Percentiles rank a stretch among this genome's conserved stretches.
These are phyloP conservation scores for Diuraphis noxia DNA, from an alignment of 1,140 invertebrate genomes.

Conservation along the genomic window DNA sequence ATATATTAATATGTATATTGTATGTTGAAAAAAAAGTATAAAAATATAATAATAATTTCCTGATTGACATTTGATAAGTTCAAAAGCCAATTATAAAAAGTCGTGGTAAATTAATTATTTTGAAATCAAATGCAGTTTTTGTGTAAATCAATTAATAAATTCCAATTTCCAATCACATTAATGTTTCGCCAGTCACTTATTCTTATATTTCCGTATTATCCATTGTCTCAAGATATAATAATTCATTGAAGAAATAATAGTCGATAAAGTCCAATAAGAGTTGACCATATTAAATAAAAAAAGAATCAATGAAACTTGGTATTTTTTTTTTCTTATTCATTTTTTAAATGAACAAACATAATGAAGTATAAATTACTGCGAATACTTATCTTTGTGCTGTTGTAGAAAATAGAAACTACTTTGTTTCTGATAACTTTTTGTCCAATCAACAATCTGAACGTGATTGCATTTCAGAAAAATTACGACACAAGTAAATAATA, in stretches of 20 bases:
- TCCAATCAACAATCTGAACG: neutral
- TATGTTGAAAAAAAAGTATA: neutral
- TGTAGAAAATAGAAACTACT: too few relatives aligned
- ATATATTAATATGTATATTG: too few relatives aligned
- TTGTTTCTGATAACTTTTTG: neutral
- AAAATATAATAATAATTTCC: neutral
- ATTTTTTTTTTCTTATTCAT: neutral
- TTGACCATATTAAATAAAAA: neutral
- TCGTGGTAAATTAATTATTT: neutral
- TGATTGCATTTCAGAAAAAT: neutral
- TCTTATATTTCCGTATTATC: neutral
- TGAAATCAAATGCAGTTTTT: neutral
- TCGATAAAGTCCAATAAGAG: neutral
- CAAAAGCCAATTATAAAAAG: neutral
- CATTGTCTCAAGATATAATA: neutral
- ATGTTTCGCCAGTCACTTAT: neutral
- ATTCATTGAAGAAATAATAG: neutral
- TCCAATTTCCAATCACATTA: constrained; percentile 3
- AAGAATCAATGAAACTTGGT: neutral
- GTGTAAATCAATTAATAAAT: neutral
- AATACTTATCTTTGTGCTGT: neutral
- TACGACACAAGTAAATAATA: neutral
- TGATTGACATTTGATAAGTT: neutral
- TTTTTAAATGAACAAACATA: neutral
- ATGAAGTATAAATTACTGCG: neutral